phyloP scores from a whole-genome alignment of 2,113 vertebrate species.

The Panthera tigris region DNA sequence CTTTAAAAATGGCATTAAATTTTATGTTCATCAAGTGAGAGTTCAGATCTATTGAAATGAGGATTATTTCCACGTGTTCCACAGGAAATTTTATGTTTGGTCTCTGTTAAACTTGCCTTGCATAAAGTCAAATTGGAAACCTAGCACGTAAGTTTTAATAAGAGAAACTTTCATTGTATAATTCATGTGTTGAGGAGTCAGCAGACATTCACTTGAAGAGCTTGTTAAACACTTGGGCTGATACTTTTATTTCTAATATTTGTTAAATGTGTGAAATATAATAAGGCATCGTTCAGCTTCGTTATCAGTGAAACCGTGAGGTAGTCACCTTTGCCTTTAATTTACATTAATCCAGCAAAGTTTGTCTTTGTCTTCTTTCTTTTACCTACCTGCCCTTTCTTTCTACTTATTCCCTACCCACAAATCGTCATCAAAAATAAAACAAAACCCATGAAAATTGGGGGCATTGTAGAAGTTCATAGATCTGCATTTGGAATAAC shows the following conservation, averaged over 20 bases:
- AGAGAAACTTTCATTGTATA: not conserved
- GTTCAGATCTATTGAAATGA: constrained; percentile 18
- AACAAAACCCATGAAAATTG: not conserved
- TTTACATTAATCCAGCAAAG: not conserved
- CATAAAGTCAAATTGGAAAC: constrained; percentile 17
- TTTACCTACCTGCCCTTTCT: not conserved
- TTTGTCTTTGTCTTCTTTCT: not conserved
- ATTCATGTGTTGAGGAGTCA: not conserved
- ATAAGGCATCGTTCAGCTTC: not conserved
- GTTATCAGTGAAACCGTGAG: not conserved
- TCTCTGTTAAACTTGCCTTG: not conserved
- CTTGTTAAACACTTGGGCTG: not conserved
- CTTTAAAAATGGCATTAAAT: constrained; percentile 19
- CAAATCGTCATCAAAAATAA: not conserved
- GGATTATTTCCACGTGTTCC: constrained; percentile 38
- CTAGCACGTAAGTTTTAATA: not conserved
- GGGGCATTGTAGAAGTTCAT: not conserved
- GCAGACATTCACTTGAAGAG: not conserved
- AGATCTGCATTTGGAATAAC: not conserved
- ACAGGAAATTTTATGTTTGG: not conserved
- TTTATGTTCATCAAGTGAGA: not conserved
- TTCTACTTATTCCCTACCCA: not conserved
- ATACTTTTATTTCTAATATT: not conserved
- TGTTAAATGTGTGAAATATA: not conserved
- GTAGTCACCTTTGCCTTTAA: not conserved